Base-by-base conservation (phyloP, 2,797 vertebrate genomes). In the Selene dorsalis region DNA sequence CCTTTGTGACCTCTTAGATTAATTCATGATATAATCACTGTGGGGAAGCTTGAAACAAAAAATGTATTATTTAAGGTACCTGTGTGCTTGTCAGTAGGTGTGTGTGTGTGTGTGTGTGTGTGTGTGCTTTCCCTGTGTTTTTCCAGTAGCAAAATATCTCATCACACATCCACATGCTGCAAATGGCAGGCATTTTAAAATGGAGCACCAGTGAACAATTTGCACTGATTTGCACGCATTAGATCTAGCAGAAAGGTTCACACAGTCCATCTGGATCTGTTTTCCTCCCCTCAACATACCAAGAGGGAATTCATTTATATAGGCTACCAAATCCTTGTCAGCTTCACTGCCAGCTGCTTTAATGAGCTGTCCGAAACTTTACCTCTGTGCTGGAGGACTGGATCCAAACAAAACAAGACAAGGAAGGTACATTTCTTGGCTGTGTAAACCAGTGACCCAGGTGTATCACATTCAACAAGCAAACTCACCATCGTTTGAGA, bases 141-240 rank as follows among this genome's bases (percentile, higher is more conserved):
- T 69, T 73, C 16, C 39, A 39, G 47, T 26, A 22, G 73, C 52
- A 43, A 48, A 82, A 66, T 60, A 57, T 62, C 43, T 65, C 39
- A 76, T 74, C 64, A 45, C 60, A 79, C 71, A 70, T 76, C 53
- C 72, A 53, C 75, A 63, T 63, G 13, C 35, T 1, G 28, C 39
- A 56, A 53, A 64, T 39, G 35, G 41, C n/a, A 64, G 50, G 52
- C 4, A 71, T 78, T 84, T 39, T 82, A 60, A 41, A 80, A 73
- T 4, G 50, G 26, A 61, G 82, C 66, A 65, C 47, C 65, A 66
- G 47, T 2, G 30, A 82, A 84, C 83, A 89, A 89, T 92, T 79
- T 90, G 89, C 73, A 45, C 77, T 87, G 73, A 91, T 94, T 86
- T 92, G 69, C 75, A 82, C 67, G 28, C 80, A 87, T 93, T 88